These are phyloP conservation scores for Cheirogaleus major DNA, from an alignment of 2,797 vertebrate species.

Conservation along the genomic window DNA sequence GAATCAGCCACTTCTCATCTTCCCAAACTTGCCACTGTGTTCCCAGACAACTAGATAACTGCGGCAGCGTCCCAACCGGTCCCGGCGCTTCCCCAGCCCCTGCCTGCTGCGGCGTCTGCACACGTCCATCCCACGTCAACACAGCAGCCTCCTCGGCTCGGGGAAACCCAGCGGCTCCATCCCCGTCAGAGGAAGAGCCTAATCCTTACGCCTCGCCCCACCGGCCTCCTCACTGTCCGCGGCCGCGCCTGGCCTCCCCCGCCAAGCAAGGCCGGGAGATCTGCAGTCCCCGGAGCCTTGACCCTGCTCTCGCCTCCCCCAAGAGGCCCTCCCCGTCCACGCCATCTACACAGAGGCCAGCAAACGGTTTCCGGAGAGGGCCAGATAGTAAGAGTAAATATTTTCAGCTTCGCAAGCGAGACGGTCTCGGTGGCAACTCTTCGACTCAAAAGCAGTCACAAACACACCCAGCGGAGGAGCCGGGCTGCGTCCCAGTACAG, in stretches of 20 bases:
- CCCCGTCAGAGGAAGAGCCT: not conserved
- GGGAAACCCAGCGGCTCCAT: not conserved
- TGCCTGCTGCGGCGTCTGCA: not conserved
- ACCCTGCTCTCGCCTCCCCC: not conserved
- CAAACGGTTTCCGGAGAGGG: not conserved
- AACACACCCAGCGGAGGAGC: accelerated
- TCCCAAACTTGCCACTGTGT: no score
- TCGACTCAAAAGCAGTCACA: not conserved
- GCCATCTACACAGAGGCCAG: not conserved
- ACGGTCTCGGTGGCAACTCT: not conserved
- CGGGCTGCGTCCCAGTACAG: not conserved
- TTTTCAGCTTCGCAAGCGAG: not conserved
- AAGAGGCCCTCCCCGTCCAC: not conserved
- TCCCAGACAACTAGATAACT: not conserved
- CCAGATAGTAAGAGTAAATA: not conserved
- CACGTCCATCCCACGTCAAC: not conserved
- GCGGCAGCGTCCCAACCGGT: accelerated
- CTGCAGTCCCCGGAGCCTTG: not conserved
- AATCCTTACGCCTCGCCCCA: not conserved
- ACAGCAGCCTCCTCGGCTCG: not conserved
- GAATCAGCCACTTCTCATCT: not conserved
- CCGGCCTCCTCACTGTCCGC: accelerated
- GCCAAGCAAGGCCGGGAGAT: accelerated
- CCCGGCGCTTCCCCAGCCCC: accelerated
- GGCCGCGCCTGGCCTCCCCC: not conserved